phyloP scores from a whole-genome alignment of 1,140 invertebrate genomes.

The Sweltsa coloradensis region DNA sequence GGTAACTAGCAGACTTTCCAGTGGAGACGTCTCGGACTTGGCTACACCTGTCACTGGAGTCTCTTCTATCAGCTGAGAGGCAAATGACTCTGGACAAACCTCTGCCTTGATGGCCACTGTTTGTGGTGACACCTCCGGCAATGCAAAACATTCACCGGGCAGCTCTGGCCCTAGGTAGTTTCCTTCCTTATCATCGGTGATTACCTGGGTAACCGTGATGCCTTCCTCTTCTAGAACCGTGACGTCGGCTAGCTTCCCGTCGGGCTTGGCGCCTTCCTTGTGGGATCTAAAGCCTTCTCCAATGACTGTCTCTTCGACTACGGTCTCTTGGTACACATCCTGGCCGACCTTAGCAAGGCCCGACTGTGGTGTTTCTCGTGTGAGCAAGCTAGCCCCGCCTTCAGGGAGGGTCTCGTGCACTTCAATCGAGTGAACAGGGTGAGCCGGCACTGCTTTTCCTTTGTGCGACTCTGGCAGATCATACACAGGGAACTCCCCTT shows the following conservation, averaged over 20 bases:
- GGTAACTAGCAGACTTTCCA: constrained; percentile 37
- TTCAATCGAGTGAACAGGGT: constrained; percentile 39
- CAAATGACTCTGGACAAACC: constrained; percentile 34
- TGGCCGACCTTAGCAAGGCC: constrained; percentile 35
- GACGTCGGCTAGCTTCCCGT: constrained; percentile 32
- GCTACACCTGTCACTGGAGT: constrained; percentile 30
- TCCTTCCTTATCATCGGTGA: constrained; percentile 32
- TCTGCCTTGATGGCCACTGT: constrained; percentile 36
- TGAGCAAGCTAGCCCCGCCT: constrained; percentile 33
- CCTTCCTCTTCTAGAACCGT: constrained; percentile 35
- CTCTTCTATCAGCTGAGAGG: constrained; percentile 30
- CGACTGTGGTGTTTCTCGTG: constrained; percentile 24
- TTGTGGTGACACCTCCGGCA: constrained; percentile 31
- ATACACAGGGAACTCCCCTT: constrained; percentile 34
- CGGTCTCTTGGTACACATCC: constrained; percentile 34
- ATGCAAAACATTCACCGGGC: constrained; percentile 28
- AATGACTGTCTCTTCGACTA: constrained; percentile 36
- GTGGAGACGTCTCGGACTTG: constrained; percentile 29
- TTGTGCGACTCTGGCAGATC: constrained; percentile 40
- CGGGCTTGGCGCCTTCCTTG: constrained; percentile 26
- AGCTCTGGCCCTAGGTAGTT: constrained; percentile 24
- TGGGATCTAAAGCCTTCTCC: constrained; percentile 31
- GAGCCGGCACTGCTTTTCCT: constrained; percentile 35
- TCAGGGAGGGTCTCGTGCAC: constrained; percentile 42
- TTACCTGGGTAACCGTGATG: constrained; percentile 36